Evolutionary conservation across 2,113 vertebrate species (phyloP).

Genomic region (Pelecanus crispus): DNA sequence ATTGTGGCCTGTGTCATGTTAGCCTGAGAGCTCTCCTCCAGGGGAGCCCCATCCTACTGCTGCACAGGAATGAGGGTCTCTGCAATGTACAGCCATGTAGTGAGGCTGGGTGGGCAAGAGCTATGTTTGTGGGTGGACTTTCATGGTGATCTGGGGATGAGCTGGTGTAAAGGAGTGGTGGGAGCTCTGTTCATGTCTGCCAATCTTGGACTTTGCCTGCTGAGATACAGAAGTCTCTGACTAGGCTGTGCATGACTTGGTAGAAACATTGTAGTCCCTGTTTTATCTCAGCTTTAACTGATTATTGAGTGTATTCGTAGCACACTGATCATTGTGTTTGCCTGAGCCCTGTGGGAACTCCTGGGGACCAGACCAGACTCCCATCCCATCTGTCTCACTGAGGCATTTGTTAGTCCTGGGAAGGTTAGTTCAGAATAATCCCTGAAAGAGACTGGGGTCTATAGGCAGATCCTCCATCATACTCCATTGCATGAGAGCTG

Average conservation of each 20-base stretch:
- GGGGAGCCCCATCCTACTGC: background rate
- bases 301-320: background rate
- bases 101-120: background rate
- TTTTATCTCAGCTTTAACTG: background rate
- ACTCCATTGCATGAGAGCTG: background rate
- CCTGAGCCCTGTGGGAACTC: background rate
- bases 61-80: background rate
- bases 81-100: background rate
- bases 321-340: background rate
- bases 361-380: background rate
- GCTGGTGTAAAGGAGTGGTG: background rate
- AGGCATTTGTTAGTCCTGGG: background rate
- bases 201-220: background rate
- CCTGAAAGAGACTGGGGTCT: background rate
- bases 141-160: background rate
- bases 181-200: background rate
- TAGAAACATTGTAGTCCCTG: background rate
- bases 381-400: background rate
- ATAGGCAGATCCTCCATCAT: background rate
- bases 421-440: background rate
- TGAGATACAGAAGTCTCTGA: background rate
- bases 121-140: background rate
- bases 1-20: rapidly evolving
- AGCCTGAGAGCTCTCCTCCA: background rate
- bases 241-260: background rate